Conservation (phyloP, 2,797 vertebrate species). For the Crax fasciolata region DNA sequence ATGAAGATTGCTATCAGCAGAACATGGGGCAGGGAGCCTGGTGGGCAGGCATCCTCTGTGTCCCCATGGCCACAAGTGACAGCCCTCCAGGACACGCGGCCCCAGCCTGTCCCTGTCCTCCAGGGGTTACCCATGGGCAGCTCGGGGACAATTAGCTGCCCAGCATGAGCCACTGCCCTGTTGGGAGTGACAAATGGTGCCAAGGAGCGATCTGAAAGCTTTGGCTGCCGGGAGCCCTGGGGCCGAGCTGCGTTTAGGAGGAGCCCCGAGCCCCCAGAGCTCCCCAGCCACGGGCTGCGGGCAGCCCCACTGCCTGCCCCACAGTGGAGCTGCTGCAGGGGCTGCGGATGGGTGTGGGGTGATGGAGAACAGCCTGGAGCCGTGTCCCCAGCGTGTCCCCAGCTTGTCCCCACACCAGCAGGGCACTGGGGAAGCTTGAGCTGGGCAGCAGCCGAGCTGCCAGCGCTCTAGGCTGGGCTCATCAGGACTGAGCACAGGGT, state of each 20-base stretch:
- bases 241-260: background rate
- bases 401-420: background rate
- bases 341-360: background rate
- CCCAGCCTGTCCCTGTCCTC: background rate
- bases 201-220: slow-evolving; percentile 41
- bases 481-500: background rate
- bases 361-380: accelerated
- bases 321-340: background rate
- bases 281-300: background rate
- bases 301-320: background rate
- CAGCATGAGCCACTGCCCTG: background rate
- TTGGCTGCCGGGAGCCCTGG: background rate
- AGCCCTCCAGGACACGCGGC: background rate
- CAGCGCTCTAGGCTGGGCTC: background rate
- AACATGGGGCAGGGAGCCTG: background rate
- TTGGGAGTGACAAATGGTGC: background rate
- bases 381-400: background rate
- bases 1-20: background rate
- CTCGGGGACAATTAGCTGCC: background rate
- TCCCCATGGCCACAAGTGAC: background rate
- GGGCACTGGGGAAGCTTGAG: background rate
- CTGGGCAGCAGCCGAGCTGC: background rate
- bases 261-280: background rate
- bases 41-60: accelerated
- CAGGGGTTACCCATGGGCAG: background rate